These are phyloP conservation scores for Erpobdella octoculata DNA, from an alignment of 2,888 invertebrate species.

Conservation along the genomic window DNA sequence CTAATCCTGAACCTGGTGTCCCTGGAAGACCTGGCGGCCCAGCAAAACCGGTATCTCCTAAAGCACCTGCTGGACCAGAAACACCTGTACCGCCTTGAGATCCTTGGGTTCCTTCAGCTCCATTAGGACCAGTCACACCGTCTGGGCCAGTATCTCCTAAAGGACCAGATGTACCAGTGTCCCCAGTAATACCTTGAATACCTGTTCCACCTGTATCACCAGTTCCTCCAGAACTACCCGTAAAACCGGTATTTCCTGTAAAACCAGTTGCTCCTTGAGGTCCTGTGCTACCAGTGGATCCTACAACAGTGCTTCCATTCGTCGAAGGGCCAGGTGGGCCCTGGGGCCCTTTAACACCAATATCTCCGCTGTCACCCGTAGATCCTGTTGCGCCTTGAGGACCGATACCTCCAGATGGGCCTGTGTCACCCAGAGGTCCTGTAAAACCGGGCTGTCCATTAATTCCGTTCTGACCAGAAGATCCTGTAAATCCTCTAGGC, in stretches of 20 bases:
- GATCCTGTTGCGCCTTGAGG: background rate
- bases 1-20: background rate
- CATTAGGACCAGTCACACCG: background rate
- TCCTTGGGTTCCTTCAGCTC: background rate
- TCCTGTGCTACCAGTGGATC: slow-evolving; percentile 24
- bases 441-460: slow-evolving; percentile 27
- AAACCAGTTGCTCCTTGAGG: slow-evolving; percentile 6
- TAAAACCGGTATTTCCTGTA: background rate
- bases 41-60: background rate
- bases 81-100: background rate
- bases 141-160: slow-evolving; percentile 26
- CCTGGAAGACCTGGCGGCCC: slow-evolving; percentile 15
- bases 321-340: slow-evolving; percentile 28
- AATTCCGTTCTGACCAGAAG: slow-evolving; percentile 7
- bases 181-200: slow-evolving; percentile 21
- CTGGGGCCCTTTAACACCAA: slow-evolving; percentile 23
- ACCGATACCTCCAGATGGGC: slow-evolving; percentile 23
- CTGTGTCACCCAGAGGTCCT: slow-evolving; percentile 26
- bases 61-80: background rate
- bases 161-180: slow-evolving; percentile 20
- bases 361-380: slow-evolving; percentile 16
- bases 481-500: slow-evolving; percentile 29
- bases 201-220: slow-evolving; percentile 14
- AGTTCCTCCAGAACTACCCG: slow-evolving; percentile 14
- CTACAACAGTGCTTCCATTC: slow-evolving; percentile 15